These are phyloP conservation scores for Antigone vipio DNA, from an alignment of 2,113 vertebrate genomes.

Conservation along the genomic window DNA sequence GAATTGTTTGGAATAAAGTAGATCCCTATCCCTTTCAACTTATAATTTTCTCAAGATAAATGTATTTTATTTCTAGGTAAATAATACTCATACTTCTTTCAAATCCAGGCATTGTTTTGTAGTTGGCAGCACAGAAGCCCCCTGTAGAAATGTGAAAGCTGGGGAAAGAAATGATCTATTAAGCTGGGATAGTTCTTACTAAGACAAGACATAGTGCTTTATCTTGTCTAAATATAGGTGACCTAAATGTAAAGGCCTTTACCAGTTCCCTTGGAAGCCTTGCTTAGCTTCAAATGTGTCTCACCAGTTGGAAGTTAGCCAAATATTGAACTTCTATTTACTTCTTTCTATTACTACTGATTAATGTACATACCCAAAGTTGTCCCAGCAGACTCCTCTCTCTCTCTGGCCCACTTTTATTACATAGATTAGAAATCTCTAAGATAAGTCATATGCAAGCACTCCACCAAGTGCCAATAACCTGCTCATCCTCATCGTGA, in stretches of 20 bases:
- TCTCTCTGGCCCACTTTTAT: not conserved
- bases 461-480: not conserved
- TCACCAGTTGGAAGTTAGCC: not conserved
- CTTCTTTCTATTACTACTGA: not conserved
- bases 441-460: not conserved
- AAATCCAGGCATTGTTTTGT: not conserved
- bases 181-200: not conserved
- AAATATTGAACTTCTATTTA: not conserved
- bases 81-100: not conserved
- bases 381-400: not conserved
- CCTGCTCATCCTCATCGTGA: not conserved
- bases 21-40: not conserved
- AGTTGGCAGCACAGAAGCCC: not conserved
- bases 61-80: not conserved
- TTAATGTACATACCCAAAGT: not conserved
- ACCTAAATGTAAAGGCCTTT: constrained; percentile 19
- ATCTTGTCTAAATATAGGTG: constrained; percentile 43
- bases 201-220: not conserved
- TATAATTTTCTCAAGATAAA: not conserved
- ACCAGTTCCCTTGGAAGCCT: not conserved
- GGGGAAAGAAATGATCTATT: not conserved
- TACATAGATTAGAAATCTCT: not conserved
- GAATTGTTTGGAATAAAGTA: accelerated
- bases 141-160: not conserved
- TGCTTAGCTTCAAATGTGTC: not conserved